Base-by-base conservation (phyloP, 1,140 invertebrate species). In the Musca vetustissima region DNA sequence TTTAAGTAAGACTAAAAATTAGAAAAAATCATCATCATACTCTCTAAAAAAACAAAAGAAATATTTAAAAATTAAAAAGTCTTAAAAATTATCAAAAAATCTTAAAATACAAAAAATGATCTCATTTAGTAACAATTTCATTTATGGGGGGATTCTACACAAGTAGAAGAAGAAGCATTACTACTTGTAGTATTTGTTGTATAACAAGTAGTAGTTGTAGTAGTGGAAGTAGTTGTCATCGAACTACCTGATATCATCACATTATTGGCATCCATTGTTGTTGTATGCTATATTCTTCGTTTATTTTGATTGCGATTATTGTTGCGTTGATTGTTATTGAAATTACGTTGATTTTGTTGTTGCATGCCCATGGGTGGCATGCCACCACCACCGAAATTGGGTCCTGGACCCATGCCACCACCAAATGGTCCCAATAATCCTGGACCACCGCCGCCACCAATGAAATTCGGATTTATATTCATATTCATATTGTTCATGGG, bases 271-370 rank as follows among this genome's bases (percentile, higher is more conserved):
- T 14, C 52, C 21, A 8, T 19, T 49, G 17, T 15, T 48, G 22
- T 36, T 65, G 67, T 49, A 52, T 49, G 66, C 64, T 69, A 69
- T 17, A 69, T 69, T 55, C 53, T 65, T 22, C 64, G 49, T 14
- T 52, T 65, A 57, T 69, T 65, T 14, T 50, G 68, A 17, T 65
- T 65, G 6, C 67, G 67, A 19, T 64, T 47, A 64, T 69, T 69
- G 36, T 69, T 61, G 8, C 57, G 57, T 43, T 61, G 57, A 61
- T 61, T 61, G 17, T 61, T 65, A 69, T 69, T 69, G 36, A 69
- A 69, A 57, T 69, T 69, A 57, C 68, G 61, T 19, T 64, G 68
- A 15, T 64, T 47, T 22, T 64, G 61, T 43, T 59, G 67, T 21
- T 61, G 57, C 9, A n/a, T 65, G 64, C 64, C 49, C 49, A 25